Conservation (phyloP, 2,888 invertebrate genomes). For the Epinotia ramella region DNA sequence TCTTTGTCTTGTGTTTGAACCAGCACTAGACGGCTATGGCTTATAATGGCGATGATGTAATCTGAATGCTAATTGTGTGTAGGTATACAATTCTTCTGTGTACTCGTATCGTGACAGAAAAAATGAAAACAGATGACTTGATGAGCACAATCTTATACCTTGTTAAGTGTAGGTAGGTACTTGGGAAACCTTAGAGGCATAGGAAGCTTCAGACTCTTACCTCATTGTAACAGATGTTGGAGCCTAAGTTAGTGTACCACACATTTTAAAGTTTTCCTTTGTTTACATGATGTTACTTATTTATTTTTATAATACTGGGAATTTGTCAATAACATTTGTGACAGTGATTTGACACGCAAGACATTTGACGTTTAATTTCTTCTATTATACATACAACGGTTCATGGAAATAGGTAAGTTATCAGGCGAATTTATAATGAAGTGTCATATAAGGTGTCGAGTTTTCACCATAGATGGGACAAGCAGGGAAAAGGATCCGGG, state of each 20-base stretch:
- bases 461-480: constrained; percentile 6
- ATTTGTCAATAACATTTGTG: constrained; percentile 18
- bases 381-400: constrained; percentile 11
- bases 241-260: constrained; percentile 3
- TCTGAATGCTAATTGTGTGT: no score
- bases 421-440: neutral
- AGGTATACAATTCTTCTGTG: no score
- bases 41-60: no score
- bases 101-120: no score
- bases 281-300: constrained; percentile 4
- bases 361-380: neutral
- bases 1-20: no score
- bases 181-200: no score
- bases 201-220: neutral
- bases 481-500: constrained; percentile 30
- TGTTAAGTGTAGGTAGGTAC: no score
- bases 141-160: no score
- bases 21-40: no score
- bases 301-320: neutral
- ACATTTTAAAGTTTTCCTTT: constrained; percentile 13
- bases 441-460: constrained; percentile 5
- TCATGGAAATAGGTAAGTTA: neutral
- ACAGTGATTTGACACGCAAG: neutral
- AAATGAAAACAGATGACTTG: no score
- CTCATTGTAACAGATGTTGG: constrained; percentile 6